phyloP scores from a whole-genome alignment of 2,113 vertebrate species.

The Saimiri boliviensis region DNA sequence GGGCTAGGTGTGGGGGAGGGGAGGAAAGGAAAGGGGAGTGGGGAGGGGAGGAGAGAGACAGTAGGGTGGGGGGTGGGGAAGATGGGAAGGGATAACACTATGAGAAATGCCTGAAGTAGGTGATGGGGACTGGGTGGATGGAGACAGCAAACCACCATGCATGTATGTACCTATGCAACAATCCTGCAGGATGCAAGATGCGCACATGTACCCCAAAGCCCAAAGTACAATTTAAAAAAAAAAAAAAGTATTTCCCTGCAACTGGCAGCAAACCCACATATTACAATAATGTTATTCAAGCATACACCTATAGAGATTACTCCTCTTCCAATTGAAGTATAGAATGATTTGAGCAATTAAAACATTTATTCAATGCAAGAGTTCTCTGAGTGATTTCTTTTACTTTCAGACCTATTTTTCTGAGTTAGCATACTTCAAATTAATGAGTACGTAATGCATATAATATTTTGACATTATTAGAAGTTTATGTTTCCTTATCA shows the following conservation, averaged over 20 bases:
- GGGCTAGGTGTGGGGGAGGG: too few relatives aligned
- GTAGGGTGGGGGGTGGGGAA: too few relatives aligned
- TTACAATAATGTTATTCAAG: not conserved
- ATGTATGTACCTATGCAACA: too few relatives aligned
- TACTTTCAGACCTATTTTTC: conserved; percentile 48
- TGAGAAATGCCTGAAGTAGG: too few relatives aligned
- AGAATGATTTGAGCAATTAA: conserved; percentile 9
- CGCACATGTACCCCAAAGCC: too few relatives aligned
- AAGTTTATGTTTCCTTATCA: conserved; percentile 2
- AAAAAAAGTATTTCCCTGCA: not conserved
- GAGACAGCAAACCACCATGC: too few relatives aligned
- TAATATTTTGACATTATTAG: not conserved
- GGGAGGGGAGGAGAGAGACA: too few relatives aligned
- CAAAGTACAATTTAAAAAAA: too few relatives aligned
- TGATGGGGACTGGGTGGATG: rapidly evolving
- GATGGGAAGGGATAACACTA: too few relatives aligned
- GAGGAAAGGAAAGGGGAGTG: too few relatives aligned
- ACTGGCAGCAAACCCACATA: not conserved
- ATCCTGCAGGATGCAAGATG: too few relatives aligned
- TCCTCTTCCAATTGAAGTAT: not conserved
- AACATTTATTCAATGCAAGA: conserved; percentile 53
- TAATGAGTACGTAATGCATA: not conserved
- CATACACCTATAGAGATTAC: not conserved
- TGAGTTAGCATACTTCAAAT: conserved; percentile 4
- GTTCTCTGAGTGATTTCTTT: conserved; percentile 35